phyloP scores from a whole-genome alignment of 2,113 vertebrate species.

The Corythoichthys haematopterus region DNA sequence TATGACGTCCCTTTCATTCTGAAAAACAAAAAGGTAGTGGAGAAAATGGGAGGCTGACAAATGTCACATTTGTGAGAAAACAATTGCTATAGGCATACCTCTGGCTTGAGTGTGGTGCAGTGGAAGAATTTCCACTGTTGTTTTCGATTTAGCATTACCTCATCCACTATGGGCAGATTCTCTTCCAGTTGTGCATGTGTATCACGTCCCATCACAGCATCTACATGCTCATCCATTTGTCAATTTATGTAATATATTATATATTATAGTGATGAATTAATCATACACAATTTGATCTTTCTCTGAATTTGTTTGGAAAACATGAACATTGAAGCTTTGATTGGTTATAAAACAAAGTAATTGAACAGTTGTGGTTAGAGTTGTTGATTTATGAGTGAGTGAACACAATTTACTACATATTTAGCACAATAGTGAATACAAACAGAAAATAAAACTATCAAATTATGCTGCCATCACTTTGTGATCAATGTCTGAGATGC shows the following conservation, averaged over 20 bases:
- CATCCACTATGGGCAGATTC: slow-evolving; percentile 27
- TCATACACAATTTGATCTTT: too few species aligned
- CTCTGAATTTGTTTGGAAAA: not conserved
- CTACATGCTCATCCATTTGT: not conserved
- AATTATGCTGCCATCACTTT: not conserved
- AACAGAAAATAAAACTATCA: not conserved
- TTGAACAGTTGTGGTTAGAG: slow-evolving; percentile 1
- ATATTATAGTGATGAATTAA: too few species aligned
- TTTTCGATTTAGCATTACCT: slow-evolving; percentile 40
- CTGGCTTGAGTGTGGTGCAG: slow-evolving; percentile 12
- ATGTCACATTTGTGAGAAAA: not conserved
- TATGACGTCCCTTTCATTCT: not conserved
- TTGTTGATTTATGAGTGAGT: not conserved
- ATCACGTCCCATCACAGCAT: slow-evolving; percentile 22
- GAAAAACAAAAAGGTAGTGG: too few species aligned
- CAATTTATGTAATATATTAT: too few species aligned
- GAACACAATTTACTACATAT: slow-evolving; percentile 16
- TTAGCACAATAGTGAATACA: not conserved
- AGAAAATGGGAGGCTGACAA: too few species aligned
- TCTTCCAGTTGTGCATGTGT: slow-evolving; percentile 29
- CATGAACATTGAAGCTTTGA: not conserved
- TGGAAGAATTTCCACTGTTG: not conserved
- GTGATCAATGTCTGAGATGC: not conserved
- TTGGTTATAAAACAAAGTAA: slow-evolving; percentile 7
- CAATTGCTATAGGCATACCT: not conserved